These are phyloP conservation scores for Bos taurus DNA, from an alignment of 2,113 vertebrate species.

Conservation along the genomic window DNA sequence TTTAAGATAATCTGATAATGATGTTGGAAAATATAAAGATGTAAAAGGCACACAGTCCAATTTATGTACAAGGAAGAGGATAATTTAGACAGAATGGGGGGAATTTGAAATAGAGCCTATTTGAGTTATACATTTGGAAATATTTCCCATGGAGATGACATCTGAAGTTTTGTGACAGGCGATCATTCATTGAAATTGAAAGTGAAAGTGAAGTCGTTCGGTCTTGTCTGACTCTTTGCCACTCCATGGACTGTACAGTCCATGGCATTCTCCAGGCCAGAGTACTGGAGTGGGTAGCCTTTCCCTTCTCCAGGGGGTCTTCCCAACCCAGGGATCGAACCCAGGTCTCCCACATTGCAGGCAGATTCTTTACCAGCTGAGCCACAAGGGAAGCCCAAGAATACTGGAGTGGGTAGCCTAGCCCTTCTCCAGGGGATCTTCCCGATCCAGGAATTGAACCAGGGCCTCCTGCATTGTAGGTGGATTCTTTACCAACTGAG, in stretches of 20 bases:
- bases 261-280: background rate
- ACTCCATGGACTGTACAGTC: background rate
- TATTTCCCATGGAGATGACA: background rate
- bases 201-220: rapidly evolving
- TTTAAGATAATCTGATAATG: background rate
- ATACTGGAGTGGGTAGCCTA: background rate
- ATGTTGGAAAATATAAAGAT: background rate
- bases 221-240: background rate
- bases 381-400: background rate
- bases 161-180: background rate
- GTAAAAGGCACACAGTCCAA: background rate
- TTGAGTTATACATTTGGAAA: background rate
- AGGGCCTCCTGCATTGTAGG: background rate
- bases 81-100: background rate
- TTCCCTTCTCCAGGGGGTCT: background rate
- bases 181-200: background rate
- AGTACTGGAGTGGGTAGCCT: background rate
- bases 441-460: background rate
- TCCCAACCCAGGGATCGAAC: background rate
- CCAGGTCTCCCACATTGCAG: background rate
- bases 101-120: background rate
- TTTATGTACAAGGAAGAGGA: background rate
- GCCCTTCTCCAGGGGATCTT: background rate
- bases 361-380: background rate
- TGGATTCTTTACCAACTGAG: background rate